Base-by-base conservation (phyloP, 2,797 vertebrate species). In the Xyrichtys novacula region DNA sequence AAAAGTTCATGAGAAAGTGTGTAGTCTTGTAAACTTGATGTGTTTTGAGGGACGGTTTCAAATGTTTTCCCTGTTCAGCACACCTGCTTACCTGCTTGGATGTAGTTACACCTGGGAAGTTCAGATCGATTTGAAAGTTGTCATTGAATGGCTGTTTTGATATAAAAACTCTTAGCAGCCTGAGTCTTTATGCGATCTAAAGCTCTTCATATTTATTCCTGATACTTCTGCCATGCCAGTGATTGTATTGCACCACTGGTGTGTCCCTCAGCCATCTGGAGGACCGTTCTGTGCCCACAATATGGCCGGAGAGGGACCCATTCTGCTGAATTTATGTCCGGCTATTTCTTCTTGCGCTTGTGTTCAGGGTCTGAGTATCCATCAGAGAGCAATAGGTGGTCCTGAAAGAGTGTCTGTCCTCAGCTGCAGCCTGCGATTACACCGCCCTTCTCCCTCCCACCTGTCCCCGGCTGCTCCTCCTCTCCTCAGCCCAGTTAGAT, bases 191-290 rank as follows among this genome's bases (percentile, higher is more conserved):
- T 85, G 59, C 72, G 73, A 89, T 73, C 78, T 85, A 83, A 90
- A 85, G 61, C 80, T 82, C 66, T 85, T 88, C 83, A 87, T 85
- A 88, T 90, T 84, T 89, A 88, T 81, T 77, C 55, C 73, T 71
- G 71, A 80, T 84, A 76, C 80, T 76, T 84, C 78, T 85, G 80
- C 87, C 80, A 81, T 86, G 65, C 70, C 85, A 71, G 80, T 91
- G 81, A 92, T 90, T 88, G 86, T 88, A 91, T 89, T 82, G 89
- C 87, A 91, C 84, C 90, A 76, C 78, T 81, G 86, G 77, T 75
- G 75, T 85, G 84, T 92, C 89, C 85, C 87, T 74, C 32, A 80
- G 85, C 92, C 92, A 93, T 94, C 93, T 94, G 92, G 90, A 91
- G 85, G 85, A 87, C 85, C 72, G 74, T 90, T 92, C 86, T 80